These are phyloP conservation scores for Sprattus sprattus DNA, from an alignment of 2,113 vertebrate genomes.

Conservation along the genomic window DNA sequence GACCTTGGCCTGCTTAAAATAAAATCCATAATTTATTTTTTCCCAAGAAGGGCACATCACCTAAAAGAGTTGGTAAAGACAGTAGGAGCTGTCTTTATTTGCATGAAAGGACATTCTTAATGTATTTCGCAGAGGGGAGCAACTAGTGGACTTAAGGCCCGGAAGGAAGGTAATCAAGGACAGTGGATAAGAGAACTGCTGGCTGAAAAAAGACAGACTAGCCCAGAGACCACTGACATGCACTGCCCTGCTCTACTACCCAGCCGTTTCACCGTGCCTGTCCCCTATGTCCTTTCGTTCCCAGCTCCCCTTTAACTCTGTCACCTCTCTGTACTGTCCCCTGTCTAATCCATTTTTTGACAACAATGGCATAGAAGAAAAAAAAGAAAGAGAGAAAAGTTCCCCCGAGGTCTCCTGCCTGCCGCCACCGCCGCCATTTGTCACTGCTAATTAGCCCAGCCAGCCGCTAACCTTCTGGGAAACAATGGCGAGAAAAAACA, in stretches of 20 bases:
- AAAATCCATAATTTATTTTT: constrained; percentile 7
- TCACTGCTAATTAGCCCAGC: constrained; percentile 59
- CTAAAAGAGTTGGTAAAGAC: background rate
- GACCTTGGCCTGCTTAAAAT: constrained; percentile 37
- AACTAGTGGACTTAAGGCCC: too few species aligned
- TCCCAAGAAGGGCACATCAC: background rate
- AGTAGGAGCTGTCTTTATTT: background rate
- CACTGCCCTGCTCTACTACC: background rate
- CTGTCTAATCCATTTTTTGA: constrained; percentile 41
- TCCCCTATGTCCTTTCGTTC: background rate
- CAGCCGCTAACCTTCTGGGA: constrained; percentile 46
- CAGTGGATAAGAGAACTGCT: background rate
- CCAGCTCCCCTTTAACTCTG: background rate
- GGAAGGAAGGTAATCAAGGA: background rate
- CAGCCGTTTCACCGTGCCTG: background rate
- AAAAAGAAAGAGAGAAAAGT: background rate
- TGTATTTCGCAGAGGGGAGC: background rate
- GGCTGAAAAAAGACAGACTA: background rate
- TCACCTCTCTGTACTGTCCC: background rate
- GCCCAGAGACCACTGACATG: background rate
- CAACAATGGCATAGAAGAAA: background rate
- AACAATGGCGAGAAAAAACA: constrained; percentile 42
- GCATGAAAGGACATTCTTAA: background rate
- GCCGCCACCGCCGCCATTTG: constrained; percentile 46
- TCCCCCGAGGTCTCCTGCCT: constrained; percentile 24